Base-by-base conservation (phyloP, 2,113 vertebrate species). In the Clarias gariepinus region DNA sequence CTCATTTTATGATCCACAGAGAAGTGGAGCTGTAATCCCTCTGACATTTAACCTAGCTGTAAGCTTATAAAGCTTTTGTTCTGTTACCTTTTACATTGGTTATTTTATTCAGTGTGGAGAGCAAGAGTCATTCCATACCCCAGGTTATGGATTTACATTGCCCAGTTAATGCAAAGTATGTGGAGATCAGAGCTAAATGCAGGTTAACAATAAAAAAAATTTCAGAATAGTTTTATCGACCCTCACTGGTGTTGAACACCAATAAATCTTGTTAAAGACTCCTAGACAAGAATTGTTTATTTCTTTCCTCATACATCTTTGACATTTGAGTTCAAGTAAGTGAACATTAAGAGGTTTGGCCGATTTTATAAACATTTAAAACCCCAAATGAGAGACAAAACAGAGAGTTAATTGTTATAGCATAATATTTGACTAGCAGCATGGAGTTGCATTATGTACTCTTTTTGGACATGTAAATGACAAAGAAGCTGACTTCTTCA, bases 241-340 rank as follows among this genome's bases (percentile, higher is more conserved):
- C 47, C 47, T 82, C 18, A 68, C 23, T 66, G 60, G 58, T 41
- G 60, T 83, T 47, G 30, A 83, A 74, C n/a, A 55, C 80, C 81
- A 78, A 77, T 87, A 58, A 83, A 87, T 58, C 21, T 57, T 36
- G 81, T 64, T 87, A 77, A 77, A 83, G 60, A 83, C n/a, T 77
- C 58, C 80, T 88, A 77, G 25, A 83, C 30, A 86, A 88, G 53
- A 88, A 63, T 19, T 86, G 81, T 88, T 88, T 88, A 83, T 88
- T 88, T 64, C 52, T 81, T 64, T 81, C 19, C 87, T 86, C 23
- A 83, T 74, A 86, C 80, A 83, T 78, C 28, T 57, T 83, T 79
- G 64, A 86, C 84, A 88, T 83, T 76, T 85, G 63, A 83, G 71
- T 83, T 86, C 88, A 88, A 86, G 84, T 82, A 85, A 85, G 33